Evolutionary conservation across 2,797 vertebrate genomes (phyloP).

Genomic region (Myotis planiceps): DNA sequence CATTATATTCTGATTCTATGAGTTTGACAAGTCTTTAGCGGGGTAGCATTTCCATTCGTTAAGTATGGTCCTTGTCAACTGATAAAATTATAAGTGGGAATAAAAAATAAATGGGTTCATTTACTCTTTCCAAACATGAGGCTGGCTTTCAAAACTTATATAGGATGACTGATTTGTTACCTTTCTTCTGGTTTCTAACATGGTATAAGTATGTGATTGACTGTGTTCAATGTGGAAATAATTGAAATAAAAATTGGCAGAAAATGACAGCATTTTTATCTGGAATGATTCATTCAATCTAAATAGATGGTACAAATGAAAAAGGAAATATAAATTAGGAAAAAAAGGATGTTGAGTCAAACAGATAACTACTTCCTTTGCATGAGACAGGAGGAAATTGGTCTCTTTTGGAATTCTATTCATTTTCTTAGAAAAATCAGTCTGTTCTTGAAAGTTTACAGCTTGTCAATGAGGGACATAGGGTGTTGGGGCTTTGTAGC

Average conservation of each 20-base stretch:
- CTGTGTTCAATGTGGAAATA: not conserved
- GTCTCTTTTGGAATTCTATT: not conserved
- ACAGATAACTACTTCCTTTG: not conserved
- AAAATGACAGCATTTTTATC: not conserved
- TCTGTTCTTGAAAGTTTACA: not conserved
- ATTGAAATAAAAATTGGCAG: not conserved
- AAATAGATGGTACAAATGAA: not conserved
- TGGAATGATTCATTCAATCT: not conserved
- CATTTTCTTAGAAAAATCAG: not conserved
- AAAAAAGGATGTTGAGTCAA: not conserved
- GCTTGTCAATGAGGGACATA: not conserved
- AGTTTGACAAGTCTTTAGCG: not conserved
- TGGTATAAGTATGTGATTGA: not conserved
- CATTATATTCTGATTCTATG: not conserved
- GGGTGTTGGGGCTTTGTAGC: not conserved
- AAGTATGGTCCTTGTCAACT: not conserved
- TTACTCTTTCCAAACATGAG: not conserved
- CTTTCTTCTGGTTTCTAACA: not conserved
- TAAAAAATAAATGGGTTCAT: not conserved
- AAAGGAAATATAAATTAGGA: not conserved
- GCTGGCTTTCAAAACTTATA: not conserved
- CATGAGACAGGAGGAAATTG: not conserved
- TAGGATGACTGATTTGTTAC: not conserved
- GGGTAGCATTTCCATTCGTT: not conserved
- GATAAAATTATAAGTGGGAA: not conserved